Evolutionary conservation across 2,888 invertebrate species (phyloP), one percentile per base, ranked within the genome.

Genomic region (Thecocarcelia acutangulata): DNA sequence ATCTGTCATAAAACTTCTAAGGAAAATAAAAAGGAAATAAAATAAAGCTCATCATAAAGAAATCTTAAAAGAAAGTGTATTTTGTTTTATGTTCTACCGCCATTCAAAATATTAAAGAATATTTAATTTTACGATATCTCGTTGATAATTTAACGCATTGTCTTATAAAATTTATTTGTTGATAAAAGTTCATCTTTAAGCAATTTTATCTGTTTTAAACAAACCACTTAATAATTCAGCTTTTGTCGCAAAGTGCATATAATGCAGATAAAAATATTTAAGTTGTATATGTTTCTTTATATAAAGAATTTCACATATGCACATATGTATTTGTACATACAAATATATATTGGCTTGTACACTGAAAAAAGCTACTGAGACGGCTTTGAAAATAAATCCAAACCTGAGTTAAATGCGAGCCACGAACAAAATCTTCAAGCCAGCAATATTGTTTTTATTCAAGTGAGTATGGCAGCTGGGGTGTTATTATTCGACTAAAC

Each of bases 181-280:
- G n/a, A 50, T 33, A 56, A 37, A 28, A 46, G 8, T 1, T 44
- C 13, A 44, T 56, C 28, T 50, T 42, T 17, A 15, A 40, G 9
- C 21, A 44, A 44, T 56, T 33, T 50, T 33, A 19, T 5, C 28
- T 1, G 6, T 8, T 44, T 69, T 13, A 13, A 33, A 68, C 17
- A 24, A 44, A 2, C 48, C 19, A n/a, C 33, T 48, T 40, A 37
- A 48, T 58, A 58, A 69, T 58, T 59, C 5, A 44, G 37, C 8
- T 50, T 72, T 64, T 54, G 54, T 54, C 59, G 63, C 54, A 69
- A 63, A 76, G 17, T 63, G 76, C 61, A 77, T 40, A 40, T 63
- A 48, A 56, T 77, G 77, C 66, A 66, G 52, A 44, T 50, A 11
- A 11, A 74, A 64, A 58, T 70, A 63, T 50, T 40, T 70, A 46